These are phyloP conservation scores for Clytia hemisphaerica DNA, from an alignment of 30 jellyfish, hydroid and myxozoan genomes.

Conservation along the genomic window DNA sequence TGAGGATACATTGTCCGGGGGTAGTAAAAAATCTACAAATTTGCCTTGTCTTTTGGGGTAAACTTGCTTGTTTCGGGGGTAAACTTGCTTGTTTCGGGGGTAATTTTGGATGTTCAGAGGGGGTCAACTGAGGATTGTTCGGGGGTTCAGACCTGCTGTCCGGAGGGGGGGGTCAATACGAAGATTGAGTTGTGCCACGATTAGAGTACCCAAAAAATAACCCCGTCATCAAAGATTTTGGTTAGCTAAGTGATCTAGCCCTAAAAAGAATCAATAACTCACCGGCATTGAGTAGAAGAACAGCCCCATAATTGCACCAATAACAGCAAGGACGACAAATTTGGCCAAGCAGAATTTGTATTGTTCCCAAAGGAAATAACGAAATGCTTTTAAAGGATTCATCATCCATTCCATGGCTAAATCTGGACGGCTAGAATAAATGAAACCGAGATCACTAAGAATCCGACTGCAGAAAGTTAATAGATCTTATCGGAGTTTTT, in stretches of 20 bases:
- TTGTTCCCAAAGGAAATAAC: conserved; percentile 46
- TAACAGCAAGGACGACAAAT: conserved; percentile 21
- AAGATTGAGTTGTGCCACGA: not conserved
- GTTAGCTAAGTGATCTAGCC: not conserved
- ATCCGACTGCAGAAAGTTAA: not conserved
- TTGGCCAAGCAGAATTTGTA: conserved; percentile 35
- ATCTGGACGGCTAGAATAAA: conserved; percentile 47
- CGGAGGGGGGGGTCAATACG: not conserved
- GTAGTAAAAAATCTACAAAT: too few species aligned
- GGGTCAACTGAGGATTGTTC: too few species aligned
- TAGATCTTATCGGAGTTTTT: too few species aligned
- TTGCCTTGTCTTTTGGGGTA: too few species aligned
- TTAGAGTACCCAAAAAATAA: too few species aligned
- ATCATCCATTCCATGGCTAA: conserved; percentile 35
- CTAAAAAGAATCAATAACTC: not conserved
- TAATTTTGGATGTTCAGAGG: too few species aligned
- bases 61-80: too few species aligned
- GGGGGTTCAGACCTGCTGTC: too few species aligned
- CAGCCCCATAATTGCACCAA: conserved; percentile 36
- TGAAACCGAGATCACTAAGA: not conserved
- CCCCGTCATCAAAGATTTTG: too few species aligned
- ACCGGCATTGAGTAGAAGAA: conserved; percentile 51
- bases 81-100: too few species aligned
- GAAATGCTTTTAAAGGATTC: conserved; percentile 42
- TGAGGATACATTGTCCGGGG: too few species aligned